Evolutionary conservation across 1,140 invertebrate genomes (phyloP).

Genomic region (Drosophila jambulina): DNA sequence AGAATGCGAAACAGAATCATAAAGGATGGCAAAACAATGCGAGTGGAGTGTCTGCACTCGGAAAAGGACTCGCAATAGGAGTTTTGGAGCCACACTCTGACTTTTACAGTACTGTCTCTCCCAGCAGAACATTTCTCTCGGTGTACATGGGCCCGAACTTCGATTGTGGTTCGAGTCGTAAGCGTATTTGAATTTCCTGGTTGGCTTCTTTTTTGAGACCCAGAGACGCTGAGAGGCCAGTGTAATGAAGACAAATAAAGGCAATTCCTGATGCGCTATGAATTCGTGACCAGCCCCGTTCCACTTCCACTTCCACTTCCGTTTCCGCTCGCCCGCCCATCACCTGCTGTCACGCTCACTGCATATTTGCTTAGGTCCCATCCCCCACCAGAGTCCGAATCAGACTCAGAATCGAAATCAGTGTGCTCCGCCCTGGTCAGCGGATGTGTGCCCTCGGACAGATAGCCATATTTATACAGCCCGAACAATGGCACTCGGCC

Average conservation of each 20-base stretch:
- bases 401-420: slow-evolving; percentile 3
- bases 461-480: slow-evolving; percentile 24
- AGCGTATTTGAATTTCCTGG: slow-evolving; percentile 50
- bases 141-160: slow-evolving; percentile 15
- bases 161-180: slow-evolving; percentile 34
- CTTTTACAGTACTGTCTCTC: not conserved
- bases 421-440: slow-evolving; percentile 6
- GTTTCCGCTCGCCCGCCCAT: slow-evolving; percentile 11
- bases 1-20: slow-evolving; percentile 16
- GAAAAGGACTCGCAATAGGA: not conserved
- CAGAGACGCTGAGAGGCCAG: slow-evolving; percentile 14
- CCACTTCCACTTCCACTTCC: not conserved
- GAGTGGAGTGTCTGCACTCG: slow-evolving; percentile 1
- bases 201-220: not conserved
- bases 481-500: slow-evolving; percentile 4
- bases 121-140: not conserved
- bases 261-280: slow-evolving; percentile 55
- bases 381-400: not conserved
- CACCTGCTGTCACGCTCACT: slow-evolving; percentile 47
- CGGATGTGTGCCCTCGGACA: slow-evolving; percentile 18
- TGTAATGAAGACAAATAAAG: slow-evolving; percentile 70
- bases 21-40: slow-evolving; percentile 35
- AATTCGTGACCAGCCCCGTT: slow-evolving; percentile 8
- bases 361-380: slow-evolving; percentile 69
- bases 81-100: not conserved